Percentiles rank a stretch among this genome's conserved stretches.
Conservation (phyloP, 37 sponge, comb jelly and placozoan genomes). For the Petrosia ficiformis region DNA sequence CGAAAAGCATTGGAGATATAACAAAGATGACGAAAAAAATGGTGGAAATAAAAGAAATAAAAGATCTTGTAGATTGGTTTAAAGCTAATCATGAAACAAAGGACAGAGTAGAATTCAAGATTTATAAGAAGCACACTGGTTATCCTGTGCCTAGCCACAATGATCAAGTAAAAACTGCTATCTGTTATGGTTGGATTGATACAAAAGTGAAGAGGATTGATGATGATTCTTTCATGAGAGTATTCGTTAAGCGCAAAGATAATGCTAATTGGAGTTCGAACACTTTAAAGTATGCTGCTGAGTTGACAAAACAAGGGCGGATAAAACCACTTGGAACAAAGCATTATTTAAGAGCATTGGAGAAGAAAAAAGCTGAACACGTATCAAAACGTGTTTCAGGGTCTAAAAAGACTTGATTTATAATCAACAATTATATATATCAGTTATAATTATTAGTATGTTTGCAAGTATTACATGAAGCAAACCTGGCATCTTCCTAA, state of each 20-base stretch:
- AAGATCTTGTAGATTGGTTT: slow-evolving; percentile 11
- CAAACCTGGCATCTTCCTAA: too few relatives aligned
- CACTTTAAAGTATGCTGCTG: slow-evolving; percentile 1
- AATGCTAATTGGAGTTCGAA: slow-evolving; percentile 2
- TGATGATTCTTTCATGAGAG: slow-evolving; percentile 4
- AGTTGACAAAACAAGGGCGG: neutral
- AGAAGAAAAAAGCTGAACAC: neutral
- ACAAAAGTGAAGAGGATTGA: slow-evolving; percentile 11
- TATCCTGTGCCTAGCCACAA: slow-evolving; percentile 13
- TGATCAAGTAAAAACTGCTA: slow-evolving; percentile 8
- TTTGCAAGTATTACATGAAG: too few relatives aligned
- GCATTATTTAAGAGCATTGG: slow-evolving; percentile 12
- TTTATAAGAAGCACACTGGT: slow-evolving; percentile 15
- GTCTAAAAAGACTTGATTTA: neutral
- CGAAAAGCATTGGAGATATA: neutral
- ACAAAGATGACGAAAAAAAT: neutral
- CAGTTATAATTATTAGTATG: too few relatives aligned
- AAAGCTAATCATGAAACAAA: slow-evolving; percentile 13
- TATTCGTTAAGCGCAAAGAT: slow-evolving; percentile 10
- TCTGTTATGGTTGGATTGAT: slow-evolving; percentile 14
- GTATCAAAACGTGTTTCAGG: neutral
- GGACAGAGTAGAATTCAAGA: slow-evolving; percentile 10
- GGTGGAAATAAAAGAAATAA: slow-evolving; percentile 3
- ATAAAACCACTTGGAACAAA: slow-evolving; percentile 1
- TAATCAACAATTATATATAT: neutral